Base-by-base conservation (phyloP, 2,113 vertebrate genomes). In the Leptocoma aspasia region DNA sequence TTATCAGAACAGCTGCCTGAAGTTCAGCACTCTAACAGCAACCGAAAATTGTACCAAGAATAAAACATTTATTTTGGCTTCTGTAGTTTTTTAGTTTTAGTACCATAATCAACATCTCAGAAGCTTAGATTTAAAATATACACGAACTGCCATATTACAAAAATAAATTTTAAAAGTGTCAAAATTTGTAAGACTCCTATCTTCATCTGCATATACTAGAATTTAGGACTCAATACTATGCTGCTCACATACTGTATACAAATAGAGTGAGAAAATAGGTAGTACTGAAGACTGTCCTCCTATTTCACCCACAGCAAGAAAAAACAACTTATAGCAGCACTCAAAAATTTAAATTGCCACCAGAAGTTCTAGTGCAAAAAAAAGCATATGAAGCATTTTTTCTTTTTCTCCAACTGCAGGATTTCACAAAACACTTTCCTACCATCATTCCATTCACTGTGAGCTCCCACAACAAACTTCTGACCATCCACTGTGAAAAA, bases 401-500 rank as follows among this genome's bases (percentile, higher is more conserved):
- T 41, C 10, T 72, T 73, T 64, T 65, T 24, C 52, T 52, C 22
- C 17, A 59, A 23, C 31, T 30, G 13, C 9, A 89, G 27, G 6
- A 42, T 84, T 92, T 95, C 23, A 84, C 33, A 76, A 54, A 92
- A 90, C 44, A 60, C 28, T 89, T 88, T 95, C 97, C 57, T 98
- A 99, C 99, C 99, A 86, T 98, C 98, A 24, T 98, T 98, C 99
- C 99, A 99, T 95, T 99, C 99, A 87, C 99, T 99, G 91, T 99
- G 99, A 68, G 99, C 99, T 26, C 97, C 98, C 95, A 99, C 99
- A 10, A 98, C 97, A 97, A 99, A 99, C 92, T 97, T 98, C 88
- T 99, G 99, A 47, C 99, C 99, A n/a, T 99, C 98, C 80, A 98
- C 96, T 2, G 99, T 99, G 85, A 98, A 97, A 93, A 99, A 99